These are phyloP conservation scores for Oncorhynchus tshawytscha DNA, from an alignment of 2,113 vertebrate species.

Conservation along the genomic window DNA sequence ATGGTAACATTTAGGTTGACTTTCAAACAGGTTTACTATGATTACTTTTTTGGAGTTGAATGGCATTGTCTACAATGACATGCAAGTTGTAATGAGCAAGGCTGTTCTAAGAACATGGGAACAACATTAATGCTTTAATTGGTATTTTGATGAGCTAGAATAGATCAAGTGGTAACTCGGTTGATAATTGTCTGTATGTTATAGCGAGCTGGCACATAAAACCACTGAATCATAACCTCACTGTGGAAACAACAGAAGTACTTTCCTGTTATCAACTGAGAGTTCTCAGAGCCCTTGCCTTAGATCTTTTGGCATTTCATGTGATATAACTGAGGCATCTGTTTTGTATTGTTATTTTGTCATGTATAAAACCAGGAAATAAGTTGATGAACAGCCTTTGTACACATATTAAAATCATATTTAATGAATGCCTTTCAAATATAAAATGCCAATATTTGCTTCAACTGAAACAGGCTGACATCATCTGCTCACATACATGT, in stretches of 20 bases:
- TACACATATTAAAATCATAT: constrained; percentile 68
- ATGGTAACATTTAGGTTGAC: constrained; percentile 32
- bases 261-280: not conserved
- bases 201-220: not conserved
- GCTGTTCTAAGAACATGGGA: constrained; percentile 25
- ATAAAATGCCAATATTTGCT: constrained; percentile 68
- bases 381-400: constrained; percentile 70
- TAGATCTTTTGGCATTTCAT: not conserved
- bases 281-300: not conserved
- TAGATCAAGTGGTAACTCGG: not conserved
- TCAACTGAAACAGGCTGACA: constrained; percentile 46
- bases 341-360: constrained; percentile 34
- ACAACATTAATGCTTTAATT: constrained; percentile 25
- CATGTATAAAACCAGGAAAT: constrained; percentile 62
- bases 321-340: not conserved
- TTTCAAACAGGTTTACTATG: not conserved
- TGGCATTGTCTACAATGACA: not conserved
- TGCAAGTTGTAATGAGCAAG: constrained; percentile 19
- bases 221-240: no score
- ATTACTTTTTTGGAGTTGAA: constrained; percentile 4
- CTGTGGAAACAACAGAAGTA: not conserved
- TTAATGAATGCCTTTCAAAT: constrained; percentile 66
- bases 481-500: constrained; percentile 38
- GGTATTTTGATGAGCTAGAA: constrained; percentile 4
- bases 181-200: not conserved